Base-by-base conservation (phyloP, 2,888 invertebrate genomes). In the Drosophila demipolita region DNA sequence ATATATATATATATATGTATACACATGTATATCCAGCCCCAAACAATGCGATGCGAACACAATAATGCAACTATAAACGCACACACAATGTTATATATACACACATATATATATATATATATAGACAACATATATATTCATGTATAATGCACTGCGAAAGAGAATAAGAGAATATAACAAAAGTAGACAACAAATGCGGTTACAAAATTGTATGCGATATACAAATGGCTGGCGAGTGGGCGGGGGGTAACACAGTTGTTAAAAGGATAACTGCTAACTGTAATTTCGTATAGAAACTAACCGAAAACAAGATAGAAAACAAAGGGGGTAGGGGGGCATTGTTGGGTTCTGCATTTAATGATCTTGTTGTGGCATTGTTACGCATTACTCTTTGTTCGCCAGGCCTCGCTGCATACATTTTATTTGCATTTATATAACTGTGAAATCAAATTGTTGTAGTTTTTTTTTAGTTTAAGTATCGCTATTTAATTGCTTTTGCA, bases 291-390 rank as follows among this genome's bases (percentile, higher is more conserved):
- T 32, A 26, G 75, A 60, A 69, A 67, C 58, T 48, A 50, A 49
- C 67, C 49, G 40, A 71, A 60, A 69, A 54, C 80, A 68, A 67
- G 63, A 63, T 45, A n/a, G 48, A 45, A 45, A 53, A 63, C 20
- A 26, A 38, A 45, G 29, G 5, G 9, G 26, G 3, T 8, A 32
- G n/a, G 33, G 32, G 26, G 23, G 29, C 50, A 53, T 15, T 57
- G 63, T 58, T 55, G n/a, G 11, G 42, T 23, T 38, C 68, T 87
- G 82, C 68, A 84, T 74, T 84, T 87, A 89, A 89, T 84, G 87
- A 89, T 87, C 85, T 75, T 64, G 73, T 69, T 75, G 52, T 75
- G 50, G 67, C 61, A 64, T 78, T 81, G 78, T 69, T 81, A 52
- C 2, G 59, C 33, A 53, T 23, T 42, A 58, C 55, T 58, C 75